A percentile compares a stretch with the other conserved stretches of the same genome.
phyloP scores from a whole-genome alignment of 2,113 vertebrate species.

The Scopus umbretta region DNA sequence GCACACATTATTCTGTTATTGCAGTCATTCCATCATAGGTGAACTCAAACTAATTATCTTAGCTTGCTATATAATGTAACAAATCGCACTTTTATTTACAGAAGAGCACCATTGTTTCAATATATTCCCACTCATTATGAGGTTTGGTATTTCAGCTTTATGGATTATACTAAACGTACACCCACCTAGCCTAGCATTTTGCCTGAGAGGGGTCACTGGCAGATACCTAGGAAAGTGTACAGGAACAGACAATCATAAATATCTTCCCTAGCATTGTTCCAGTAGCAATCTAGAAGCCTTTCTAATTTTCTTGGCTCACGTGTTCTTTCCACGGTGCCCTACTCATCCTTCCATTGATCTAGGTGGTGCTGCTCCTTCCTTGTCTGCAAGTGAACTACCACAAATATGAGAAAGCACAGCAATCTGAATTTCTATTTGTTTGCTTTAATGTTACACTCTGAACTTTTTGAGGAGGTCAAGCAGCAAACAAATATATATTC shows the following conservation, averaged over 20 bases:
- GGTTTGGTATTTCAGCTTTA: not conserved
- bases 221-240: not conserved
- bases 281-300: not conserved
- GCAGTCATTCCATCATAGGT: no score
- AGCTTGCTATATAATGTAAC: not conserved
- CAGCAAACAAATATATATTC: not conserved
- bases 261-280: not conserved
- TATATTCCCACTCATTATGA: not conserved
- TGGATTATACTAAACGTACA: accelerated
- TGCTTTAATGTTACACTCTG: not conserved
- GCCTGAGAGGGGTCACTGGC: not conserved
- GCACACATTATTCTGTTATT: no score
- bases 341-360: not conserved
- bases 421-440: not conserved
- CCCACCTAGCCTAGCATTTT: not conserved
- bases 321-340: not conserved
- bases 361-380: not conserved
- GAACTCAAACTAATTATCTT: not conserved
- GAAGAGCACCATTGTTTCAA: not conserved
- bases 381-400: not conserved
- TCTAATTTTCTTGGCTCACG: not conserved
- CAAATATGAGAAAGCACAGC: not conserved
- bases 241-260: not conserved
- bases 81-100: not conserved
- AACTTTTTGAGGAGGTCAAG: not conserved